Conservation (phyloP, 2,797 vertebrate genomes). For the Vespertilio murinus region DNA sequence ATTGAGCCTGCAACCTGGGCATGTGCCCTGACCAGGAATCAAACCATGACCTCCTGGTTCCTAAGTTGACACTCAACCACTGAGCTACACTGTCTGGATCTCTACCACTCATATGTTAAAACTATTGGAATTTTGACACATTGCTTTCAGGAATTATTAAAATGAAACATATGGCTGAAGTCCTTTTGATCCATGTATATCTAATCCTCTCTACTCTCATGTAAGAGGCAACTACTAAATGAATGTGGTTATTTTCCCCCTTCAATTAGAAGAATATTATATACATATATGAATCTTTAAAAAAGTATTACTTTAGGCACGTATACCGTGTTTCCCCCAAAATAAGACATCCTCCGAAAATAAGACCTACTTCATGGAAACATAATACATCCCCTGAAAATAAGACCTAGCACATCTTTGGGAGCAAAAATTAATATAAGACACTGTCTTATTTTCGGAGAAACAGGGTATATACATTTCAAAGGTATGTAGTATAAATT, state of each 20-base stretch:
- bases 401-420: too few species aligned
- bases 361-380: too few species aligned
- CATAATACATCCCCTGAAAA: too few species aligned
- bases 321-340: too few species aligned
- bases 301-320: neutral
- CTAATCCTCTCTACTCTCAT: neutral
- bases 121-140: neutral
- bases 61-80: too few species aligned
- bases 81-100: too few species aligned
- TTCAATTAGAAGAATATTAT: neutral
- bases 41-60: too few species aligned
- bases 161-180: neutral
- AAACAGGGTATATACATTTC: neutral
- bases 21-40: too few species aligned
- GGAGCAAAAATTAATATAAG: too few species aligned
- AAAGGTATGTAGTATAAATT: neutral
- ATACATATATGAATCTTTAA: neutral
- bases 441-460: too few species aligned
- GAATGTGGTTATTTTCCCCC: neutral
- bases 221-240: neutral
- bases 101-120: neutral
- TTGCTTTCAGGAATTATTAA: neutral
- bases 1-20: too few species aligned
- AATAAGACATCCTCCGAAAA: too few species aligned
- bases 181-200: neutral